Evolutionary conservation across 2,888 invertebrate species (phyloP).

Genomic region (Argyresthia goedartella): DNA sequence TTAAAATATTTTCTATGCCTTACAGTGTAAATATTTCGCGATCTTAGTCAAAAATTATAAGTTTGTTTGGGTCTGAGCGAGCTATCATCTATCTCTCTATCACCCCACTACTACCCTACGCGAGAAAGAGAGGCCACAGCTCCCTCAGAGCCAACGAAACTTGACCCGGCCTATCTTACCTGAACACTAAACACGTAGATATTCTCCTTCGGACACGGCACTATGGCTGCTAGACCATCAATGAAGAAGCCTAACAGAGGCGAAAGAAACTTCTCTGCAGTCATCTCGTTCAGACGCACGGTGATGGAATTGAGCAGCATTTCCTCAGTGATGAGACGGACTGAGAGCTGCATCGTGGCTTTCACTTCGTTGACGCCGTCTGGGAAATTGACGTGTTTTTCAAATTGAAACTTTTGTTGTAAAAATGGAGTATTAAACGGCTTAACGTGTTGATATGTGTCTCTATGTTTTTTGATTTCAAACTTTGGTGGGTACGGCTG

Average conservation of each 20-base stretch:
- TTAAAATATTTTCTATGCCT: too few species aligned
- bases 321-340: conserved; percentile 91
- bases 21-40: too few species aligned
- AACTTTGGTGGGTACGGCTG: neutral
- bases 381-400: conserved; percentile 19
- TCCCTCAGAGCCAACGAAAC: too few species aligned
- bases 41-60: too few species aligned
- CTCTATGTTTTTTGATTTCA: too few species aligned
- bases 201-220: conserved; percentile 92
- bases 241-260: conserved; percentile 89
- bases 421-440: neutral
- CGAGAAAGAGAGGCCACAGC: too few species aligned
- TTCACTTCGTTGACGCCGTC: conserved; percentile 95
- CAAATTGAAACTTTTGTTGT: neutral
- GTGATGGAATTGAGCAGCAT: conserved; percentile 96
- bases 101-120: too few species aligned
- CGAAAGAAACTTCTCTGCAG: conserved; percentile 91
- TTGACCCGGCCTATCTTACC: too few species aligned
- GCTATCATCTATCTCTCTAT: too few species aligned
- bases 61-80: too few species aligned
- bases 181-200: conserved; percentile 93
- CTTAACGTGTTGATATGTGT: neutral
- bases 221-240: conserved; percentile 92
- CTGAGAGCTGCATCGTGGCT: conserved; percentile 91
- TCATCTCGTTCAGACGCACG: conserved; percentile 93